Evolutionary conservation across 2,113 vertebrate species (phyloP).

Genomic region (Halichoeres trimaculatus): DNA sequence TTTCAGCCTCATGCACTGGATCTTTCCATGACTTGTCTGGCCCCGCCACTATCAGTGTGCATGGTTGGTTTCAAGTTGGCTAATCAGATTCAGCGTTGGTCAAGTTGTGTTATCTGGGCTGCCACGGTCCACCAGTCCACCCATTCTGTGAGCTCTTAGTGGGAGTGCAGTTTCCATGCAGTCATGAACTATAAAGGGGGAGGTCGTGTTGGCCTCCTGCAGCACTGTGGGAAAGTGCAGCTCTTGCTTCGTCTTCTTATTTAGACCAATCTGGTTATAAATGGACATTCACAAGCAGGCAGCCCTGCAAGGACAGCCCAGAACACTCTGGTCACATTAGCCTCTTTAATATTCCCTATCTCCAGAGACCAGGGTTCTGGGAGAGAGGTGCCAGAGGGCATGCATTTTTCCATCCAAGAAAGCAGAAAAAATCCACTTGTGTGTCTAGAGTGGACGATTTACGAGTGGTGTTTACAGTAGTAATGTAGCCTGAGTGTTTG

Average conservation of each 20-base stretch:
- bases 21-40: conserved; percentile 50
- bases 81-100: conserved; percentile 75
- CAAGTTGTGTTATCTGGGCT: conserved; percentile 74
- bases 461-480: conserved; percentile 67
- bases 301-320: conserved; percentile 57
- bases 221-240: conserved; percentile 84
- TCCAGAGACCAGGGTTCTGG: conserved; percentile 76
- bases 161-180: conserved; percentile 79
- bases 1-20: conserved; percentile 26
- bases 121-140: conserved; percentile 75
- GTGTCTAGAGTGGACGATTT: conserved; percentile 55
- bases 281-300: conserved; percentile 78
- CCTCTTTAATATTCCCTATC: conserved; percentile 73
- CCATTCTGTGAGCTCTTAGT: conserved; percentile 69
- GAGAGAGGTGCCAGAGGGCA: conserved; percentile 75
- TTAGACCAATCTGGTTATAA: conserved; percentile 80
- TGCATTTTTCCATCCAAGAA: conserved; percentile 80
- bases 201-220: conserved; percentile 66
- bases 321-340: conserved; percentile 71
- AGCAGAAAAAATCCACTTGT: conserved; percentile 38
- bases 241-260: conserved; percentile 78
- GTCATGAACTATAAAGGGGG: conserved; percentile 78
- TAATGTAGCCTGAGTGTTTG: conserved; percentile 49
- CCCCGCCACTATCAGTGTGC: conserved; percentile 54
- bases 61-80: conserved; percentile 66